Conservation (phyloP, 2,888 invertebrate genomes). For the Charanyca ferruginea region DNA sequence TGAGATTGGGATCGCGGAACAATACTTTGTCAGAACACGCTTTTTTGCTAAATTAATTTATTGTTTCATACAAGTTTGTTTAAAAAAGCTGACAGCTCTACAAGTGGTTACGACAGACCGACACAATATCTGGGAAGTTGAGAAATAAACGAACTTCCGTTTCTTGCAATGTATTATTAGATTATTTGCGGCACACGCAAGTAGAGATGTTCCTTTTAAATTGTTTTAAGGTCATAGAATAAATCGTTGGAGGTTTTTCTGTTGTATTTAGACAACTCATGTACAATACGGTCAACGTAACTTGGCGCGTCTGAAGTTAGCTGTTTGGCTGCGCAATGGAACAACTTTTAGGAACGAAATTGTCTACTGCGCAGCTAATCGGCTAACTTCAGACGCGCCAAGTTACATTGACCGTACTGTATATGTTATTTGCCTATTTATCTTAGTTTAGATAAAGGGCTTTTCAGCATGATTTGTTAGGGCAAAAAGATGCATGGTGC, state of each 20-base stretch:
- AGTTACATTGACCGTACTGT: no score
- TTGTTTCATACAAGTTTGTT: slow-evolving; percentile 41
- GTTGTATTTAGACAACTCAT: no score
- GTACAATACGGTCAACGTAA: no score
- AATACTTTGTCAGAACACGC: slow-evolving; percentile 40
- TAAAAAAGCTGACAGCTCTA: slow-evolving; percentile 52
- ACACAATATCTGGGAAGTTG: slow-evolving; percentile 69
- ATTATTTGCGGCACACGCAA: slow-evolving; percentile 27
- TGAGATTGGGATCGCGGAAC: slow-evolving; percentile 61
- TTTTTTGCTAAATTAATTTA: slow-evolving; percentile 59
- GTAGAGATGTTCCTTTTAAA: slow-evolving; percentile 21
- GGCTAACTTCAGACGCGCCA: no score
- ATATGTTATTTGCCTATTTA: no score
- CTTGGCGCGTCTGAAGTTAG: no score
- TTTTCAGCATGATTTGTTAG: no score
- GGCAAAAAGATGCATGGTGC: no score
- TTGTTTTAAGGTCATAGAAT: slow-evolving; percentile 34
- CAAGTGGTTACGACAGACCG: slow-evolving; percentile 59
- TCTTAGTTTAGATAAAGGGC: no score
- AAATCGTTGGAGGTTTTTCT: neutral
- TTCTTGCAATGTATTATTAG: slow-evolving; percentile 46
- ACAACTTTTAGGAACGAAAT: no score
- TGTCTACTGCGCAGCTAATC: no score
- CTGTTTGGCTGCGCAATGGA: no score
- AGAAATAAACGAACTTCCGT: slow-evolving; percentile 61